A percentile compares a stretch with the other conserved stretches of the same genome.
Conservation (phyloP, 1,140 invertebrate species). For the Cardiocondyla obscurior region DNA sequence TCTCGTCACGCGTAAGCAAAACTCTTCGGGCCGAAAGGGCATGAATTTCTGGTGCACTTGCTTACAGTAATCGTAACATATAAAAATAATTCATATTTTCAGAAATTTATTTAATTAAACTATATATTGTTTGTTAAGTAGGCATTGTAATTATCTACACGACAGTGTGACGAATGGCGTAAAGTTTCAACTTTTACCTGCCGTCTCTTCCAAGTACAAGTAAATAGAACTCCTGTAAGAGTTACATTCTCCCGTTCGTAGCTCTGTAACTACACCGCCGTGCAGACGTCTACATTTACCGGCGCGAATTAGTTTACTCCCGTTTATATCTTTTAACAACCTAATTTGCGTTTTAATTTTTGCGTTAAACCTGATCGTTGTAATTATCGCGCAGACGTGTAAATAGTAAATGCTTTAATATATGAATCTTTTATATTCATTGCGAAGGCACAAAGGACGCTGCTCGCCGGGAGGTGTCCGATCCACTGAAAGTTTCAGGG, state of each 20-base stretch:
- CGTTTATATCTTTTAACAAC: not conserved
- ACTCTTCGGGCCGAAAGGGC: not conserved
- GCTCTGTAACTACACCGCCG: not conserved
- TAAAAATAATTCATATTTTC: constrained; percentile 3
- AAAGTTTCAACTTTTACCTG: not conserved
- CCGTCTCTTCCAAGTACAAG: not conserved
- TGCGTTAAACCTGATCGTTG: not conserved
- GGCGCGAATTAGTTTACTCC: not conserved
- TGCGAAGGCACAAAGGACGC: not conserved
- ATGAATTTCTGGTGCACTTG: not conserved
- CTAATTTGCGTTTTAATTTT: not conserved
- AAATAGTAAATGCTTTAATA: not conserved
- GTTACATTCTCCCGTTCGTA: not conserved
- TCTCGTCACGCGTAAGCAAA: not conserved
- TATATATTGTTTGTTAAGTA: no score
- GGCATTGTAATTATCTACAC: no score
- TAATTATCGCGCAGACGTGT: not conserved
- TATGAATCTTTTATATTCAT: not conserved
- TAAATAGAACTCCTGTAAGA: not conserved
- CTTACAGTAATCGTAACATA: not conserved
- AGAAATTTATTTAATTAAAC: no score
- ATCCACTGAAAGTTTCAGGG: constrained; percentile 1
- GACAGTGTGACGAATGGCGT: not conserved
- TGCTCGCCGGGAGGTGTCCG: not conserved
- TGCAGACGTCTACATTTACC: not conserved